phyloP scores from a whole-genome alignment of 2,888 invertebrate species.

The Sphaeridia pumilis region DNA sequence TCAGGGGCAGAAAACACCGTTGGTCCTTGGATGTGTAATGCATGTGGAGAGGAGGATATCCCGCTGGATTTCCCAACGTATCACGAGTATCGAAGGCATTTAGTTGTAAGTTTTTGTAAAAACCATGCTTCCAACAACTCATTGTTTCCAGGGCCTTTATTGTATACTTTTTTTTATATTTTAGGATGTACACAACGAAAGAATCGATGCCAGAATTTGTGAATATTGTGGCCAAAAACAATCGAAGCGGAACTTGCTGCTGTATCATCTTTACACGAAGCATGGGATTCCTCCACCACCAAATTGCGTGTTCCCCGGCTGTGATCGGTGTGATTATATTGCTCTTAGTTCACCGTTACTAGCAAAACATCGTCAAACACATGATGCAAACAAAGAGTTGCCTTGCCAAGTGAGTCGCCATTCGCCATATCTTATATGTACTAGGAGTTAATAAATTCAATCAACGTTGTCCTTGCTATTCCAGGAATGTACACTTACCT shows the following conservation, averaged over 20 bases:
- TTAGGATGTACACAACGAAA: conserved; percentile 31
- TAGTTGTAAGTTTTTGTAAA: conserved; percentile 41
- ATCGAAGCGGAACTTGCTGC: conserved; percentile 56
- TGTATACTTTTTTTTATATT: too few relatives aligned
- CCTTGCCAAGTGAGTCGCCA: conserved; percentile 28
- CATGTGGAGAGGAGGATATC: conserved; percentile 55
- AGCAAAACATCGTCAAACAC: conserved; percentile 56
- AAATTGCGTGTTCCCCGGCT: conserved; percentile 63
- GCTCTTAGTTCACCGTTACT: conserved; percentile 60
- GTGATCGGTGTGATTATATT: conserved; percentile 60
- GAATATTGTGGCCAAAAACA: conserved; percentile 74
- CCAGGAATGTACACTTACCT: conserved; percentile 47
- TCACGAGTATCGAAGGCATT: conserved; percentile 65
- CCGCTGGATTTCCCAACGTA: conserved; percentile 63
- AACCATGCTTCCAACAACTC: too few relatives aligned
- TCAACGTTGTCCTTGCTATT: too few relatives aligned
- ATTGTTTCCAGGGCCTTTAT: too few relatives aligned
- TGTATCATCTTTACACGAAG: conserved; percentile 67
- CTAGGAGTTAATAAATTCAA: too few relatives aligned
- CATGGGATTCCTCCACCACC: conserved; percentile 62
- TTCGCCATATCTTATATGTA: too few relatives aligned
- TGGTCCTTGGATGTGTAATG: conserved; percentile 70
- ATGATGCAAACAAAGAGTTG: conserved; percentile 39
- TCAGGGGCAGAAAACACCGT: conserved; percentile 37
- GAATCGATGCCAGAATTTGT: conserved; percentile 49